A percentile compares a stretch with the other conserved stretches of the same genome.
Conservation (phyloP, 2,113 vertebrate genomes). For the Boulengerochromis microlepis region DNA sequence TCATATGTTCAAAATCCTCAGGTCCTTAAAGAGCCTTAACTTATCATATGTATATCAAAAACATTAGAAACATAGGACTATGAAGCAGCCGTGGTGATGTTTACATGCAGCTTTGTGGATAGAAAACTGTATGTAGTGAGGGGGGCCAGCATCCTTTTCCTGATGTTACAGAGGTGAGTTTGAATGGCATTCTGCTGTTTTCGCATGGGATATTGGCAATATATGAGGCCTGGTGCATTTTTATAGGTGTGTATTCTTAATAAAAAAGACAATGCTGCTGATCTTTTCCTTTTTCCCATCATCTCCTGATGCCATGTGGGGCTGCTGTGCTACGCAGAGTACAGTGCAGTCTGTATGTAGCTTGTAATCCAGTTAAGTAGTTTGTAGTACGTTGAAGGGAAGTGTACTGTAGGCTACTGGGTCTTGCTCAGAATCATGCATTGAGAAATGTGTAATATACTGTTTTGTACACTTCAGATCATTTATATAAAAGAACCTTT, state of each 20-base stretch:
- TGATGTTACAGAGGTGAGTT: background rate
- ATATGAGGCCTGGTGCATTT: conserved; percentile 56
- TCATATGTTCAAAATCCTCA: conserved; percentile 78
- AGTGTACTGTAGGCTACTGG: conserved; percentile 58
- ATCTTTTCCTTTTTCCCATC: conserved; percentile 55
- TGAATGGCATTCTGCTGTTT: conserved; percentile 45
- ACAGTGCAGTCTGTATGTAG: conserved; percentile 60
- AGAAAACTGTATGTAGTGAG: background rate
- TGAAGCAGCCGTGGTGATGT: conserved; percentile 40
- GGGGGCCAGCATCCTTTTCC: conserved; percentile 5
- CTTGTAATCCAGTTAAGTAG: conserved; percentile 69
- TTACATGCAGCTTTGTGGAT: conserved; percentile 56
- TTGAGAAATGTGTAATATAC: conserved; percentile 70
- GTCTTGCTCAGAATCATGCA: conserved; percentile 58
- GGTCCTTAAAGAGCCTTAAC: conserved; percentile 82
- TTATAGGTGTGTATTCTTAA: conserved; percentile 55
- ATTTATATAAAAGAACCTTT: conserved; percentile 77
- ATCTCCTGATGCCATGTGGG: conserved; percentile 63
- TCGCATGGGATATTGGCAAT: conserved; percentile 58
- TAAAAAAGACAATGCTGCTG: conserved; percentile 68
- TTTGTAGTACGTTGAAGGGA: conserved; percentile 64
- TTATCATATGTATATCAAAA: conserved; percentile 63
- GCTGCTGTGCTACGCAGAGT: conserved; percentile 49
- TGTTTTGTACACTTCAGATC: conserved; percentile 77
- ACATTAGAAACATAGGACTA: conserved; percentile 33